These are phyloP conservation scores for Panonychus citri DNA, from an alignment of 1,140 invertebrate genomes.

Conservation along the genomic window DNA sequence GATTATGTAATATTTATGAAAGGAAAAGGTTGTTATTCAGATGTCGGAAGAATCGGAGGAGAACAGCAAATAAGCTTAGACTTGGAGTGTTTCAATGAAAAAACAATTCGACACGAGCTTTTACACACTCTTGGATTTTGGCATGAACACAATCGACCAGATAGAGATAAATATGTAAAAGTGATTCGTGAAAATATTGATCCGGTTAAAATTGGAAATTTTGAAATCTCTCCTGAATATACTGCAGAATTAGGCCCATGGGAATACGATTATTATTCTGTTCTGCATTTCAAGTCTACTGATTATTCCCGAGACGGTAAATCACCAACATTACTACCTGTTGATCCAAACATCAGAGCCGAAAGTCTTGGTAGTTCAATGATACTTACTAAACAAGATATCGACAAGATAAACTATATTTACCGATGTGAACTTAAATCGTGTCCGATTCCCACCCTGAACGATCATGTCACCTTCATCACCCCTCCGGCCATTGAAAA, in stretches of 20 bases:
- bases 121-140: constrained; percentile 49
- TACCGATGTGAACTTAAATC: not conserved
- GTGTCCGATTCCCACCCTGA: not conserved
- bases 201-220: not conserved
- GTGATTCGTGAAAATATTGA: not conserved
- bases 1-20: not conserved
- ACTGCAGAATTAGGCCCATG: not conserved
- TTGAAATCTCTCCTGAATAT: not conserved
- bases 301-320: not conserved
- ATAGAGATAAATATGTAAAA: constrained; percentile 36
- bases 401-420: not conserved
- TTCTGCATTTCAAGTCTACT: not conserved
- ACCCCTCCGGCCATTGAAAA: no score
- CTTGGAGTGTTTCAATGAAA: constrained; percentile 14
- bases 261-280: not conserved
- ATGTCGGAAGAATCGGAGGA: not conserved
- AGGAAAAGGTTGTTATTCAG: not conserved
- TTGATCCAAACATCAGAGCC: not conserved
- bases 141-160: constrained; percentile 37
- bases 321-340: not conserved
- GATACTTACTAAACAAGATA: not conserved
- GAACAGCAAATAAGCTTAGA: not conserved
- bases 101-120: constrained; percentile 56
- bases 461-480: not conserved
- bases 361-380: not conserved